Conservation (phyloP, 2,113 vertebrate species). For the Passer domesticus region DNA sequence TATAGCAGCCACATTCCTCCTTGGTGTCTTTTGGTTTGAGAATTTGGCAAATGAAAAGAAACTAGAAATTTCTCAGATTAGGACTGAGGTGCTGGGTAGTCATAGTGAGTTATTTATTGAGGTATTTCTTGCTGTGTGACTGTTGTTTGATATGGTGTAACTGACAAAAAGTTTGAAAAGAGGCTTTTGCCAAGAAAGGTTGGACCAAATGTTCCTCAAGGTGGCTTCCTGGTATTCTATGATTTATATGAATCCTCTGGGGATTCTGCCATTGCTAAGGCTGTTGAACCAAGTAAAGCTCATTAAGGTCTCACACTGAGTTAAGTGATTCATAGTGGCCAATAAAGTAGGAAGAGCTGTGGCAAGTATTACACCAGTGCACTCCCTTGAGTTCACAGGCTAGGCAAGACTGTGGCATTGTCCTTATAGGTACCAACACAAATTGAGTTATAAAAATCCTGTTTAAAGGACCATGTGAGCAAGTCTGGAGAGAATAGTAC, state of each 20-base stretch:
- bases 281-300: background rate
- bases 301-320: background rate
- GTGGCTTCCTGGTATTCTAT: background rate
- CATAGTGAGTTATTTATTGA: accelerated
- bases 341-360: background rate
- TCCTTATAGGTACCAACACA: background rate
- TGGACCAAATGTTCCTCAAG: background rate
- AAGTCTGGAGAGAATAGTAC: background rate
- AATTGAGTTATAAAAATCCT: background rate
- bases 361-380: background rate
- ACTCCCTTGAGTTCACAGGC: background rate
- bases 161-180: background rate
- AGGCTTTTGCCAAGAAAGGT: background rate
- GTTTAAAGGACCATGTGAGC: background rate
- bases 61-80: background rate
- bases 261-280: background rate
- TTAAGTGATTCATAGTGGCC: background rate
- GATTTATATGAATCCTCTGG: background rate
- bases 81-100: background rate
- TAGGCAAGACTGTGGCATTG: background rate
- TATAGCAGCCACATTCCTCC: background rate
- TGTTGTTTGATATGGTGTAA: background rate
- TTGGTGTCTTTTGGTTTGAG: background rate
- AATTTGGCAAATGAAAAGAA: background rate
- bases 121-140: background rate